A percentile compares a stretch with the other conserved stretches of the same genome.
Evolutionary conservation across 2,797 vertebrate species (phyloP).

Genomic region (Spinus pinus): DNA sequence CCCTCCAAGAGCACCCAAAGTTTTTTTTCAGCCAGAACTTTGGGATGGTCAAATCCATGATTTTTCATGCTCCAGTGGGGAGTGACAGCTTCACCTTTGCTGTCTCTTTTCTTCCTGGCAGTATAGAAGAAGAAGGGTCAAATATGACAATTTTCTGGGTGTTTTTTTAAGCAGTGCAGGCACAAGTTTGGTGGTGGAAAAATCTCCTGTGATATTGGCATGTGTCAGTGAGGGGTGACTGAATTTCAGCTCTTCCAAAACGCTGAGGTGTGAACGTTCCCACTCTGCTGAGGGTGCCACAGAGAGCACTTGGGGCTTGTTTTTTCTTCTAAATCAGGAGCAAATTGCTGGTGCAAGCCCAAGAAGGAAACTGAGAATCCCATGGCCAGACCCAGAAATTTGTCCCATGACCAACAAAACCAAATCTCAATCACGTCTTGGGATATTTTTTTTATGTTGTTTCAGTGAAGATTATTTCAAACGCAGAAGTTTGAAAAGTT

Average conservation of each 20-base stretch:
- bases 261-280: not conserved
- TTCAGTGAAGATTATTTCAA: not conserved
- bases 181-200: not conserved
- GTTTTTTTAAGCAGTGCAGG: not conserved
- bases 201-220: not conserved
- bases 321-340: not conserved
- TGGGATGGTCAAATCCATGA: not conserved
- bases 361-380: not conserved
- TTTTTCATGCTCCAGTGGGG: not conserved
- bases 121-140: not conserved
- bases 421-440: not conserved
- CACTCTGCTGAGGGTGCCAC: not conserved
- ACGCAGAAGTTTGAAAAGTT: not conserved
- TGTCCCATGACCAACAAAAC: not conserved
- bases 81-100: not conserved
- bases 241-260: not conserved
- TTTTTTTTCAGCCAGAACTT: not conserved
- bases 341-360: not conserved
- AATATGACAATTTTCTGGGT: not conserved
- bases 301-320: not conserved
- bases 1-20: not conserved
- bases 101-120: not conserved
- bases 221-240: fast-evolving
- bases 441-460: not conserved
- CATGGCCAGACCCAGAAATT: not conserved